These are phyloP conservation scores for Desoria tigrina DNA, from an alignment of 2,888 invertebrate species.

Conservation along the genomic window DNA sequence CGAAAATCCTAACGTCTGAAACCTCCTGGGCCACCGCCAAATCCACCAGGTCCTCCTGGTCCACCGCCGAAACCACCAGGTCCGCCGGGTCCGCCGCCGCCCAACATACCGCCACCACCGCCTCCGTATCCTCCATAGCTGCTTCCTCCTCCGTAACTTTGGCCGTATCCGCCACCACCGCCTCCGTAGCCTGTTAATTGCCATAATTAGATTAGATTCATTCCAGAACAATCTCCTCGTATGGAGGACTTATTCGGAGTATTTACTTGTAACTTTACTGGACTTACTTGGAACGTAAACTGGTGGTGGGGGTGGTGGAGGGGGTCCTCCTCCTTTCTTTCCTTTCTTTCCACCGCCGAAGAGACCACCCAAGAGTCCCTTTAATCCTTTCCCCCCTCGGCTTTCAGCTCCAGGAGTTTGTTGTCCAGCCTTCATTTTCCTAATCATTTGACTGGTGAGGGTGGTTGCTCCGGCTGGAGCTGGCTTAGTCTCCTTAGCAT, in stretches of 20 bases:
- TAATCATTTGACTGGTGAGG: too few species aligned
- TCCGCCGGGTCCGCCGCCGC: background rate
- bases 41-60: background rate
- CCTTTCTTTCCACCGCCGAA: background rate
- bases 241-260: too few species aligned
- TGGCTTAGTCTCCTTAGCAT: too few species aligned
- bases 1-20: too few species aligned
- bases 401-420: slow-evolving; percentile 4
- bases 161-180: slow-evolving; percentile 4
- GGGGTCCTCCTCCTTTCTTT: slow-evolving; percentile 9
- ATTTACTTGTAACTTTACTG: too few species aligned
- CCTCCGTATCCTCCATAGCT: slow-evolving; percentile 16
- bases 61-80: too few species aligned
- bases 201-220: too few species aligned
- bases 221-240: too few species aligned
- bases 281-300: background rate
- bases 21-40: background rate
- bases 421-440: too few species aligned
- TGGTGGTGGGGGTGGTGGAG: slow-evolving; percentile 7
- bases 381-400: background rate
- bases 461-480: too few species aligned
- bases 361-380: too few species aligned
- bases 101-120: slow-evolving; percentile 18
- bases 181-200: background rate
- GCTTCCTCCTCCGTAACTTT: slow-evolving; percentile 23